Base-by-base conservation (phyloP, 2,113 vertebrate species). In the Lucifuga dentata region DNA sequence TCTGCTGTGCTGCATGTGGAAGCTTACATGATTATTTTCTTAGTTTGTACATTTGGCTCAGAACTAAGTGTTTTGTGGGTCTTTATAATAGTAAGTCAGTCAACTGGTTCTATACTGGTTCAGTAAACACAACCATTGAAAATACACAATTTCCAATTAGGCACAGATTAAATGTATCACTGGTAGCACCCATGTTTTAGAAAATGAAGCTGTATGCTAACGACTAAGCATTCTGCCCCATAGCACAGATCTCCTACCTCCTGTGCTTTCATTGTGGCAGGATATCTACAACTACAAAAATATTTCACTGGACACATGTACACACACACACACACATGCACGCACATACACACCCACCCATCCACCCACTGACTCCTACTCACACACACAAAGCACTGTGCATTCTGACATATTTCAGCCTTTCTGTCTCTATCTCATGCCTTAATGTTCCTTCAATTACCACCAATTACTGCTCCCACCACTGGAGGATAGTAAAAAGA, bases 371-470 rank as follows among this genome's bases (percentile, higher is more conserved):
- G 3, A 11, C 35, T 35, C 19, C 55, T 19, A 62, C 16, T 20
- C 20, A 26, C 2, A 17, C 29, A 26, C 13, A 24, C 44, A 40
- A 29, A 6, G 8, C 8, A 43, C 32, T 12, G 46, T 16, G 13
- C 68, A 53, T 73, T 66, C 62, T 50, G 52, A 38, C 48, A 80
- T 50, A 62, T 82, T 61, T 53, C 50, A 58, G 3, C 35, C 60
- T 73, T 69, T 72, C 66, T 78, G 59, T 76, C 58, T 68, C 53
- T 26, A 65, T 76, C 59, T 58, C 53, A 45, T 32, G 21, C 59
- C 49, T 46, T 73, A 63, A 86, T 75, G 66, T 75, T 57, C 24
- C 57, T 57, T 64, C 73, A 86, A 73, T 89, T 88, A 81, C 60
- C 3, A 41, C 55, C 76, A 81, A 85, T 89, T 86, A 87, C 85